Evolutionary conservation across 2,797 vertebrate species (phyloP).

Genomic region (Phalloptychus januarius): DNA sequence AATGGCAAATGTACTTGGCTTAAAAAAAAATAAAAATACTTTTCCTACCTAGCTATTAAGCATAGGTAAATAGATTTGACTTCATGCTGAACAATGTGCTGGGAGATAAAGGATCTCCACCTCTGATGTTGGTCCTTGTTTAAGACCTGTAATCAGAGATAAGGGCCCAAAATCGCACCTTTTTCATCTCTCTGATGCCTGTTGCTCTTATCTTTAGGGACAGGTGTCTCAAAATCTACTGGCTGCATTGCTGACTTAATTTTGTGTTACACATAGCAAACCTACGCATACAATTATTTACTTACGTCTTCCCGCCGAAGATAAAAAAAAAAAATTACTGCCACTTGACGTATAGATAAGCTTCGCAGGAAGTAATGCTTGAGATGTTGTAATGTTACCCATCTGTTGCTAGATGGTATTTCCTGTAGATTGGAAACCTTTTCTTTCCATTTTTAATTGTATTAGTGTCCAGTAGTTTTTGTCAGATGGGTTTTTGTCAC

Average conservation of each 20-base stretch:
- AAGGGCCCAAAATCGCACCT: slow-evolving; percentile 49
- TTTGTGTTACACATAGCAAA: slow-evolving; percentile 32
- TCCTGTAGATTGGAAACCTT: neutral
- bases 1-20: neutral
- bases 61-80: neutral
- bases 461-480: neutral
- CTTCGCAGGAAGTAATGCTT: neutral
- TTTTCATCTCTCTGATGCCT: slow-evolving; percentile 38
- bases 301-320: slow-evolving; percentile 49
- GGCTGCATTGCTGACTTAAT: slow-evolving; percentile 35
- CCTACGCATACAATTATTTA: slow-evolving; percentile 45
- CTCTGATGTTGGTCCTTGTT: slow-evolving; percentile 14
- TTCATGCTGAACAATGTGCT: neutral
- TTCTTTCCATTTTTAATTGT: neutral
- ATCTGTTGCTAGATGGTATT: neutral
- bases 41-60: neutral
- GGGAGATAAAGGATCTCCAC: neutral
- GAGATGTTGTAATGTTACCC: neutral
- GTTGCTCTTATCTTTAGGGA: slow-evolving; percentile 64
- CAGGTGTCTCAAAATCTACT: slow-evolving; percentile 62
- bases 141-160: slow-evolving; percentile 40
- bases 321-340: slow-evolving; percentile 26
- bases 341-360: slow-evolving; percentile 11
- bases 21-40: neutral
- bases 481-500: neutral